Evolutionary conservation across 1,140 invertebrate species (phyloP).

Genomic region (Matsumurasca onukii): DNA sequence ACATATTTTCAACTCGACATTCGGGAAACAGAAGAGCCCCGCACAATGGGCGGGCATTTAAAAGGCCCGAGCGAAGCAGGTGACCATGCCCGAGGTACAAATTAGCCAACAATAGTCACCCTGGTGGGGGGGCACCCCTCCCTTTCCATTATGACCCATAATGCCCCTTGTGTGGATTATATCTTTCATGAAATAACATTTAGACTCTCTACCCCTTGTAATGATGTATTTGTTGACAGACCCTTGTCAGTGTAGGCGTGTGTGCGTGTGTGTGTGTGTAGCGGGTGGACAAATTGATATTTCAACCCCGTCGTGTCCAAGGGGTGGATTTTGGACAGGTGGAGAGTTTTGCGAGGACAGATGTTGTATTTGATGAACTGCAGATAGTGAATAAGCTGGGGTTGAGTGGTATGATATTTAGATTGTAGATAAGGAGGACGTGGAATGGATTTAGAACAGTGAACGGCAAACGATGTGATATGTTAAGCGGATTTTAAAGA

Average conservation of each 20-base stretch:
- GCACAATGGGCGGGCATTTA: slow-evolving; percentile 20
- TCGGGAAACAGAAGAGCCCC: no score
- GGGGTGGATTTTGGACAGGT: neutral
- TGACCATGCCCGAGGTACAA: neutral
- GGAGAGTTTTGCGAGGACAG: neutral
- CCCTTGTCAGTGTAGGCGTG: neutral
- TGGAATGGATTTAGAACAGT: no score
- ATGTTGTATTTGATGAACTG: neutral
- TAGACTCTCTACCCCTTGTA: neutral
- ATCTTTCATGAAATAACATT: slow-evolving; percentile 26
- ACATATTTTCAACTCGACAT: no score
- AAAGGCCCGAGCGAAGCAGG: slow-evolving; percentile 17
- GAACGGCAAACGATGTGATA: no score
- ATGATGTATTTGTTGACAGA: neutral
- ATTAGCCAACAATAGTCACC: slow-evolving; percentile 19
- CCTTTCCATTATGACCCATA: slow-evolving; percentile 12
- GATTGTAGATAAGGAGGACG: no score
- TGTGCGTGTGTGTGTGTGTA: neutral
- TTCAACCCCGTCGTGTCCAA: neutral
- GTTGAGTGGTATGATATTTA: no score
- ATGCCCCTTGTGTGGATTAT: slow-evolving; percentile 25
- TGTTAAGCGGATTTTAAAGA: no score
- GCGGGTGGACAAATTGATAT: slow-evolving; percentile 18
- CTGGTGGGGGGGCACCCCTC: no score
- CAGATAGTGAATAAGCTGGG: no score